Conservation (phyloP, 1,140 invertebrate genomes). For the Hesperophylax magnus region DNA sequence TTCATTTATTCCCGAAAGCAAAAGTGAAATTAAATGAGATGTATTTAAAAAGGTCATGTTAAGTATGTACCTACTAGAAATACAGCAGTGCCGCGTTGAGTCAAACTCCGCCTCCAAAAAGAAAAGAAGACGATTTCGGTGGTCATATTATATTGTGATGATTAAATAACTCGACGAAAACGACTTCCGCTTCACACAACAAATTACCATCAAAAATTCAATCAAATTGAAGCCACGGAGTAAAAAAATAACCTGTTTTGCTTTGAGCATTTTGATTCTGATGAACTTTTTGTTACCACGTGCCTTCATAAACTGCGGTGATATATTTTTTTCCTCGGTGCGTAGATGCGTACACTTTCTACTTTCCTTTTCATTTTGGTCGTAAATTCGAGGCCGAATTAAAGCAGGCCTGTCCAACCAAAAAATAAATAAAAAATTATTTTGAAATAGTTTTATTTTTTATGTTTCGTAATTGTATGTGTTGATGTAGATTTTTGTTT, state of each 20-base stretch:
- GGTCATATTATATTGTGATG: not conserved
- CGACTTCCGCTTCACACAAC: not conserved
- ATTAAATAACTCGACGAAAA: constrained; percentile 3
- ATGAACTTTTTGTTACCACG: not conserved
- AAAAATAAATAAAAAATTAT: not conserved
- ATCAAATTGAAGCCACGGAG: not conserved
- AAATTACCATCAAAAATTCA: not conserved
- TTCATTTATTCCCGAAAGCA: too few relatives aligned
- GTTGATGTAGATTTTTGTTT: too few relatives aligned
- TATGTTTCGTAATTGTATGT: too few relatives aligned
- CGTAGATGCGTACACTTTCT: constrained; percentile 22
- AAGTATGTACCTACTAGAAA: too few relatives aligned
- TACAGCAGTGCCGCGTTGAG: too few relatives aligned
- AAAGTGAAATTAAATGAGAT: too few relatives aligned
- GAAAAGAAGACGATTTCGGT: constrained; percentile 13
- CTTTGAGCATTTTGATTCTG: not conserved
- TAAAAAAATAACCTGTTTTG: not conserved
- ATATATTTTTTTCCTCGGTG: not conserved
- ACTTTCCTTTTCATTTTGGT: constrained; percentile 30
- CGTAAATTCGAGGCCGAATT: constrained; percentile 9
- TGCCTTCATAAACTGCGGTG: not conserved
- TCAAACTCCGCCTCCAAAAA: not conserved
- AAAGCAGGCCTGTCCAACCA: constrained; percentile 5
- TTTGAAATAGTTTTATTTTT: too few relatives aligned
- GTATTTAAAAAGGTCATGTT: too few relatives aligned